Base-by-base conservation (phyloP, 2,888 invertebrate species). In the Germaria angustata region DNA sequence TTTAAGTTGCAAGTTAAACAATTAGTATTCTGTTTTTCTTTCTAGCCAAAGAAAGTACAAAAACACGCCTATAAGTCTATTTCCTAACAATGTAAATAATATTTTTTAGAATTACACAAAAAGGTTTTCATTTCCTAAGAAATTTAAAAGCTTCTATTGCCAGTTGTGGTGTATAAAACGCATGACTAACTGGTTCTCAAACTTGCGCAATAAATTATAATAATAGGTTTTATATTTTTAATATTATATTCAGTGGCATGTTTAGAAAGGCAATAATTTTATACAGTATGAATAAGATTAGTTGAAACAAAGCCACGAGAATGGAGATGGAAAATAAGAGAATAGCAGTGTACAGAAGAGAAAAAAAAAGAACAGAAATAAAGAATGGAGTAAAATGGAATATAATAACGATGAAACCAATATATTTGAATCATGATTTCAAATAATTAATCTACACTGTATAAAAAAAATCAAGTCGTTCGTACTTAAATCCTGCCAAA, bases 171-270 rank as follows among this genome's bases (percentile, higher is more conserved):
- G 51, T 8, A 51, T 32, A 53, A 71, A 65, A 75, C 65, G 65
- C 69, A 51, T 59, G 75, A 53, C 63, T 59, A 78, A 75, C 78
- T 65, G 69, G 69, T 59, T 44, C 44, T 59, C 36, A 75, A 65
- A 79, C 65, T 59, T 69, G 75, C 41, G 51, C 65, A 73, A 78
- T 41, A 34, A 20, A 11, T 28, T 55, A 22, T 66, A 15, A 51
- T 59, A 32, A 2, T 15, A 51, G 20, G 11, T 32, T n/a, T 49
- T 8, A 32, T 44, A 8, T 13, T 13, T 36, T 57, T 22, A 7
- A 51, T 20, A 34, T 46, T n/a, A 9, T 8, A 32, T 46, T 22
- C 22, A 22, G n/a, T 20, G 1, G 2, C 34, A 36, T 41, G 2
- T 28, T 17, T 13, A 6, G 55, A 39, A 39, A 39, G 1, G 15